phyloP scores from a whole-genome alignment of 2,113 vertebrate genomes.

The Azemiops feae region DNA sequence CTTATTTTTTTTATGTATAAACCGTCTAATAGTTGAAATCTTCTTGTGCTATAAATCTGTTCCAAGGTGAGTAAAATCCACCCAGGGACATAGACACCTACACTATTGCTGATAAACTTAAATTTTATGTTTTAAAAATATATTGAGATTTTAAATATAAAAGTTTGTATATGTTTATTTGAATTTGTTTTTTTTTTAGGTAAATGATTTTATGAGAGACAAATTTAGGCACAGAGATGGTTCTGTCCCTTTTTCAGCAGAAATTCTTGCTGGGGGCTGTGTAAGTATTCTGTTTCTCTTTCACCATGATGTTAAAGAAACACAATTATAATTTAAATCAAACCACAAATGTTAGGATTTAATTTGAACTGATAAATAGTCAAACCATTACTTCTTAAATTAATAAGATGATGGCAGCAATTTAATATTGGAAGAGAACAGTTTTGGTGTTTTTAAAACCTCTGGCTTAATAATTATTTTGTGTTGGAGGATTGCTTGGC shows the following conservation, averaged over 20 bases:
- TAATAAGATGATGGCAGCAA: conserved; percentile 43
- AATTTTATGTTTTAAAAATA: background rate
- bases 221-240: conserved; percentile 79
- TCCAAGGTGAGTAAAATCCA: background rate
- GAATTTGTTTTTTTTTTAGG: conserved; percentile 67
- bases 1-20: background rate
- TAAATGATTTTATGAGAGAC: conserved; percentile 89
- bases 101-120: background rate
- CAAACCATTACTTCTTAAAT: conserved; percentile 54
- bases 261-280: conserved; percentile 85
- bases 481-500: conserved; percentile 29
- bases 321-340: background rate
- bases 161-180: conserved; percentile 33
- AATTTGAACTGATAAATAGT: conserved; percentile 61
- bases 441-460: conserved; percentile 49
- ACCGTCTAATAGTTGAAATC: conserved; percentile 12
- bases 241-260: conserved; percentile 75
- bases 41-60: conserved; percentile 12
- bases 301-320: background rate
- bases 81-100: background rate
- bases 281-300: conserved; percentile 75
- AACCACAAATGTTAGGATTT: conserved; percentile 55
- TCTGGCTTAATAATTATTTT: conserved; percentile 6
- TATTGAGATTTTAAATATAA: conserved; percentile 14
- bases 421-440: conserved; percentile 61